phyloP scores from a whole-genome alignment of 2,888 invertebrate genomes.

The Cyrtodaria siliqua region DNA sequence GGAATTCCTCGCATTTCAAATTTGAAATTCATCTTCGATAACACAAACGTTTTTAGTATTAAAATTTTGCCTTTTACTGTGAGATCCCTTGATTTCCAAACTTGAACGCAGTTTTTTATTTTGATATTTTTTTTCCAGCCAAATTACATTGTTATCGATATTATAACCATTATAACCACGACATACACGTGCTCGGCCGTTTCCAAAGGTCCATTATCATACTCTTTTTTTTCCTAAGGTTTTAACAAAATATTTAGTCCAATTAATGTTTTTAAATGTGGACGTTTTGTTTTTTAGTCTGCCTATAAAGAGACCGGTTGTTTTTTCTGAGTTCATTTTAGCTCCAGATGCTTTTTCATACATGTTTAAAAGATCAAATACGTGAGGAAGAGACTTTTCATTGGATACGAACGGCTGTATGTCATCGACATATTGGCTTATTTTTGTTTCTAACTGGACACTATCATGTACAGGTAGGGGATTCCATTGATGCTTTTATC shows the following conservation, averaged over 20 bases:
- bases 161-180: constrained; percentile 11
- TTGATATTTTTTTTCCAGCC: constrained; percentile 7
- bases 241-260: constrained; percentile 11
- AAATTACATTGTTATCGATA: constrained; percentile 4
- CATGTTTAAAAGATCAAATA: background rate
- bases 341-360: constrained; percentile 15
- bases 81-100: too few species aligned
- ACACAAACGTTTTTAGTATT: too few species aligned
- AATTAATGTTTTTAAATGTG: constrained; percentile 6
- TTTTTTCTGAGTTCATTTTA: constrained; percentile 13
- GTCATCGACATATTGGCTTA: too few species aligned
- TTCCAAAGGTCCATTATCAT: too few species aligned
- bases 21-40: too few species aligned
- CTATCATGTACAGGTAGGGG: background rate
- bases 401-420: constrained; percentile 4
- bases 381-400: constrained; percentile 1
- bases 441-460: too few species aligned
- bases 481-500: background rate
- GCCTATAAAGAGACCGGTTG: constrained; percentile 5
- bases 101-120: constrained; percentile 1
- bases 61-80: too few species aligned
- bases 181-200: too few species aligned
- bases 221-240: constrained; percentile 1
- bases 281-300: constrained; percentile 5
- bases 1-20: too few species aligned